Conservation (phyloP, 2,888 invertebrate genomes). For the Drosophila anomalata region DNA sequence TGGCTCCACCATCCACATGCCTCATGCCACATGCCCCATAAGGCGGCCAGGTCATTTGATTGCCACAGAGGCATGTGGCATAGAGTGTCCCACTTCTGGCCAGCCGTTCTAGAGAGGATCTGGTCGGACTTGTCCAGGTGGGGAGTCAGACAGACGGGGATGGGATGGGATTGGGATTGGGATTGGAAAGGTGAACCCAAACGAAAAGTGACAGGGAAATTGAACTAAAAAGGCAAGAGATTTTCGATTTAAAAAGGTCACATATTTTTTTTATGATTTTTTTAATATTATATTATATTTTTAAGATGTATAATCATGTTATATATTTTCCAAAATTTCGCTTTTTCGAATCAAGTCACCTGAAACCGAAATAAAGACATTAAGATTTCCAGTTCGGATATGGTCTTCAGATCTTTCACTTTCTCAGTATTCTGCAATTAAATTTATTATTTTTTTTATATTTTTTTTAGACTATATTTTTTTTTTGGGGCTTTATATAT, state of each 20-base stretch:
- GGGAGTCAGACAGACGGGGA: not conserved
- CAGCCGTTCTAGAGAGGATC: conserved; percentile 18
- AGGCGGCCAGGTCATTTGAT: conserved; percentile 36
- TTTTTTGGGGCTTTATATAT: not conserved
- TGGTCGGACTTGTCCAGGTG: conserved; percentile 19
- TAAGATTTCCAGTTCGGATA: conserved; percentile 19
- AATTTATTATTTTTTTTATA: conserved; percentile 22
- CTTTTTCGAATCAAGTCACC: not conserved
- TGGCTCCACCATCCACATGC: not conserved
- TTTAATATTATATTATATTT: not conserved
- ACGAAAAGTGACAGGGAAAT: conserved; percentile 1
- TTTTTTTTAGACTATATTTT: conserved; percentile 11
- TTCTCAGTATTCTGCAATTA: conserved; percentile 66
- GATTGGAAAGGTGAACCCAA: not conserved
- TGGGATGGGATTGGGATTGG: not conserved
- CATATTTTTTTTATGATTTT: not conserved
- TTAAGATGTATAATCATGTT: too few relatives aligned
- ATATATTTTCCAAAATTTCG: not conserved
- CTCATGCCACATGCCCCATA: not conserved
- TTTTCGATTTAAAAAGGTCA: not conserved
- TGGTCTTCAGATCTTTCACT: conserved; percentile 54
- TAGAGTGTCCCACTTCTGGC: conserved; percentile 26
- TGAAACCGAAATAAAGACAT: not conserved
- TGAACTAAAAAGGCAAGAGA: not conserved
- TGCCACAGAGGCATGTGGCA: conserved; percentile 5